Percentiles rank a stretch among this genome's conserved stretches.
Conservation (phyloP, 2,113 vertebrate genomes). For the Coregonus clupeaformis region DNA sequence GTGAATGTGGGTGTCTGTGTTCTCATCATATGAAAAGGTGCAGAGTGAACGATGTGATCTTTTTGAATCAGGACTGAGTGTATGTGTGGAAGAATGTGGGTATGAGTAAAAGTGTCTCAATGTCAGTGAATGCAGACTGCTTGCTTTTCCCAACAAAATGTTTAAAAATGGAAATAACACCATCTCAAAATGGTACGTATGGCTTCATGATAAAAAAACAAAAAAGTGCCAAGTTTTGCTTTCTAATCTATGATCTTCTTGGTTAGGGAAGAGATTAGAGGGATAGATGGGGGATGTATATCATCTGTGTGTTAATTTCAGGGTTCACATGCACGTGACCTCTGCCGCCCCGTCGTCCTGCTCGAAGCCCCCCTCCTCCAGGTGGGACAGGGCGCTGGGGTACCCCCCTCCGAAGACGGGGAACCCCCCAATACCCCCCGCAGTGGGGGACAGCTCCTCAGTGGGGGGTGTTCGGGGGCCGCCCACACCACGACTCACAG, state of each 20-base stretch:
- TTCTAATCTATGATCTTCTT: slow-evolving; percentile 17
- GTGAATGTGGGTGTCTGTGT: slow-evolving; percentile 4
- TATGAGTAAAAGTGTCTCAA: not conserved
- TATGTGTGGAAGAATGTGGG: not conserved
- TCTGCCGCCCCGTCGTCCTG: slow-evolving; percentile 91
- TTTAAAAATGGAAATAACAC: slow-evolving; percentile 8
- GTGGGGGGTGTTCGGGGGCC: slow-evolving; percentile 19
- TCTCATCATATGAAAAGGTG: not conserved
- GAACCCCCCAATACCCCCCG: slow-evolving; percentile 74
- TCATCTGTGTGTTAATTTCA: not conserved
- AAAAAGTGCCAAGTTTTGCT: slow-evolving; percentile 51
- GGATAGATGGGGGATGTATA: not conserved
- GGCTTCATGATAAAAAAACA: slow-evolving; percentile 52
- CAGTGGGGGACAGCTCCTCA: slow-evolving; percentile 48
- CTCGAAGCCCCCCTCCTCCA: slow-evolving; percentile 89
- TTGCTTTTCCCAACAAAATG: not conserved
- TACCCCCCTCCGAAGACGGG: slow-evolving; percentile 79
- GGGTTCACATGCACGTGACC: slow-evolving; percentile 91
- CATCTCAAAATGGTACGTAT: slow-evolving; percentile 26
- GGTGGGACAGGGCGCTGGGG: slow-evolving; percentile 77
- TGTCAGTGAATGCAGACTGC: not conserved
- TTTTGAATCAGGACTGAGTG: not conserved
- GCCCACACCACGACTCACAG: slow-evolving; percentile 50
- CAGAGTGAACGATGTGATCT: not conserved
- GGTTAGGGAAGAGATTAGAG: slow-evolving; percentile 10